phyloP scores from a whole-genome alignment of 2,113 vertebrate species.

The Xerus inauris region DNA sequence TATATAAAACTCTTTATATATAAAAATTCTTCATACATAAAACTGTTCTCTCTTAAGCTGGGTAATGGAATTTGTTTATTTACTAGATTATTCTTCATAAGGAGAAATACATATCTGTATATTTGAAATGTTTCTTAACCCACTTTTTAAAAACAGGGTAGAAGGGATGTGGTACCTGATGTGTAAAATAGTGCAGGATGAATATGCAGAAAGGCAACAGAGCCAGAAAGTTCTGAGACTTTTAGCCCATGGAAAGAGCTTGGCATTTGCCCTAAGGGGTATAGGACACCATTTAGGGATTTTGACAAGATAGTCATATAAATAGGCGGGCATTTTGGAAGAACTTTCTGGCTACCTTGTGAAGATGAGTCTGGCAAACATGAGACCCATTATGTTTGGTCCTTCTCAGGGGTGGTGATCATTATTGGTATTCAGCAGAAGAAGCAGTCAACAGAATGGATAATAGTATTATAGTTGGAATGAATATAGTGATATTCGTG shows the following conservation, averaged over 20 bases:
- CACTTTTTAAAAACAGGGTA: not conserved
- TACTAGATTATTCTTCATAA: not conserved
- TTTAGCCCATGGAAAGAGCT: not conserved
- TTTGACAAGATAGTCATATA: not conserved
- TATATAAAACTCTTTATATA: no score
- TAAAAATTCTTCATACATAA: no score
- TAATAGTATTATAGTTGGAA: not conserved
- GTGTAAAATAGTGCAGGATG: not conserved
- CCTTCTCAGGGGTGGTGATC: not conserved
- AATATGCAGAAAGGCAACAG: not conserved
- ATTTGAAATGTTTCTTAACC: not conserved
- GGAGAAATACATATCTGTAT: no score
- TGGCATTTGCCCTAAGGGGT: not conserved
- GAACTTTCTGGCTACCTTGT: not conserved
- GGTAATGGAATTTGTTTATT: not conserved
- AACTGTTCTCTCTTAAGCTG: not conserved
- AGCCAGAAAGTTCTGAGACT: not conserved
- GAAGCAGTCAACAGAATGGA: not conserved
- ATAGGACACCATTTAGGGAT: not conserved
- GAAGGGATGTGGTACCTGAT: accelerated
- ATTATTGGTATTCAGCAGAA: not conserved
- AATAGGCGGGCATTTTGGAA: not conserved
- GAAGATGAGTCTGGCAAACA: not conserved
- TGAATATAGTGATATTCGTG: not conserved
- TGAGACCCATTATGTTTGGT: not conserved